A percentile compares a stretch with the other conserved stretches of the same genome.
Evolutionary conservation across 2,113 vertebrate genomes (phyloP).

Genomic region (Axis porcinus): DNA sequence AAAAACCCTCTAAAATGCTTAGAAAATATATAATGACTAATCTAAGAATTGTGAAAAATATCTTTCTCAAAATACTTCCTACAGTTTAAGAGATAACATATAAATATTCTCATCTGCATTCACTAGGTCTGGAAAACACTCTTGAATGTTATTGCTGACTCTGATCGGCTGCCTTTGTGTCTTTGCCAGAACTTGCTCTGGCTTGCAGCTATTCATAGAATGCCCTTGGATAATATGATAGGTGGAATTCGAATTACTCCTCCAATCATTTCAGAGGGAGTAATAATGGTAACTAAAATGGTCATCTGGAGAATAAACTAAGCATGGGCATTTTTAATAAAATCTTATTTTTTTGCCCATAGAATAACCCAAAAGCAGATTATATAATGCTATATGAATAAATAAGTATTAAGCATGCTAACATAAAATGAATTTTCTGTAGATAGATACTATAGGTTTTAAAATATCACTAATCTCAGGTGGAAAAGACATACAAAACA

Average conservation of each 20-base stretch:
- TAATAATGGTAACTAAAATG: constrained; percentile 68
- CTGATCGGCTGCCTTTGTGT: constrained; percentile 71
- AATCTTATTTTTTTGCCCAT: constrained; percentile 3
- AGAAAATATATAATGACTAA: constrained; percentile 36
- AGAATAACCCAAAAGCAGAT: constrained; percentile 22
- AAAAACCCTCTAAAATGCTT: background rate
- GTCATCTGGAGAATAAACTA: constrained; percentile 53
- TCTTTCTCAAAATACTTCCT: constrained; percentile 52
- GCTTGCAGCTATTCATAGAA: constrained; percentile 74
- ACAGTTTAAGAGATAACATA: constrained; percentile 70
- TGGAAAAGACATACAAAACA: constrained; percentile 21
- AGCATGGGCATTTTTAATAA: constrained; percentile 31
- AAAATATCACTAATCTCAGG: constrained; percentile 24
- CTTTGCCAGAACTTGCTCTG: constrained; percentile 66
- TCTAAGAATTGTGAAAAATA: constrained; percentile 46
- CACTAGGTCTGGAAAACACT: constrained; percentile 72
- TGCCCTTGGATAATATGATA: constrained; percentile 73
- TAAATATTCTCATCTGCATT: constrained; percentile 76
- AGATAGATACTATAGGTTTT: background rate
- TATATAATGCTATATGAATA: background rate
- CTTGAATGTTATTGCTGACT: constrained; percentile 74
- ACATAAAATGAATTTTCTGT: constrained; percentile 1
- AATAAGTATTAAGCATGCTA: constrained; percentile 38
- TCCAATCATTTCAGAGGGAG: constrained; percentile 58
- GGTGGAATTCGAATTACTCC: constrained; percentile 63